Conservation (phyloP, 1,140 invertebrate species). For the Chelonus insularis region DNA sequence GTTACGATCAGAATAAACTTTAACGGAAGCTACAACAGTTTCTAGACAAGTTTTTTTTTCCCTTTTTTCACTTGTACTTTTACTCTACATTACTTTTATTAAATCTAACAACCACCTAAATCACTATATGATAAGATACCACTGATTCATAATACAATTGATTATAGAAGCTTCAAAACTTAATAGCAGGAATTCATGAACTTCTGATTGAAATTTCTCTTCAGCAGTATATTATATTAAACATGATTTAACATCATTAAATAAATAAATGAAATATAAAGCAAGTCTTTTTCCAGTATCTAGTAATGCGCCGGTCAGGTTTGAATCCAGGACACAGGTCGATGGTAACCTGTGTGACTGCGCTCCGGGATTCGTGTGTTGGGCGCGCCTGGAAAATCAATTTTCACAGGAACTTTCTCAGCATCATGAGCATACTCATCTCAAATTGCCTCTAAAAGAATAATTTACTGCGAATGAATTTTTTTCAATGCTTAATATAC, state of each 20-base stretch:
- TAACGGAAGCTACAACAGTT: conserved; percentile 37
- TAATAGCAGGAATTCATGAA: neutral
- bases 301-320: conserved; percentile 26
- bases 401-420: conserved; percentile 47
- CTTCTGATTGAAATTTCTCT: neutral
- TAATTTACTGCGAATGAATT: too few relatives aligned
- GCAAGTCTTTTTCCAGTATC: neutral
- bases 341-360: conserved; percentile 37
- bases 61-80: neutral
- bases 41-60: neutral
- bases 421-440: neutral
- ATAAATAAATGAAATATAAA: neutral
- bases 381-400: conserved; percentile 54
- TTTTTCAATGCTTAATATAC: too few relatives aligned
- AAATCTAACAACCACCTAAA: neutral
- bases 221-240: neutral
- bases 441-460: too few relatives aligned
- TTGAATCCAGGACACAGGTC: conserved; percentile 23
- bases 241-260: neutral
- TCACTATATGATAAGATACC: too few relatives aligned
- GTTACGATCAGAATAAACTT: conserved; percentile 34
- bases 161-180: too few relatives aligned
- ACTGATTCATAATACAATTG: too few relatives aligned
- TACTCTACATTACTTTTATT: neutral
- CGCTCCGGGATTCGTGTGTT: conserved; percentile 20